Conservation (phyloP, 2,113 vertebrate genomes). For the Thalassoma bifasciatum region DNA sequence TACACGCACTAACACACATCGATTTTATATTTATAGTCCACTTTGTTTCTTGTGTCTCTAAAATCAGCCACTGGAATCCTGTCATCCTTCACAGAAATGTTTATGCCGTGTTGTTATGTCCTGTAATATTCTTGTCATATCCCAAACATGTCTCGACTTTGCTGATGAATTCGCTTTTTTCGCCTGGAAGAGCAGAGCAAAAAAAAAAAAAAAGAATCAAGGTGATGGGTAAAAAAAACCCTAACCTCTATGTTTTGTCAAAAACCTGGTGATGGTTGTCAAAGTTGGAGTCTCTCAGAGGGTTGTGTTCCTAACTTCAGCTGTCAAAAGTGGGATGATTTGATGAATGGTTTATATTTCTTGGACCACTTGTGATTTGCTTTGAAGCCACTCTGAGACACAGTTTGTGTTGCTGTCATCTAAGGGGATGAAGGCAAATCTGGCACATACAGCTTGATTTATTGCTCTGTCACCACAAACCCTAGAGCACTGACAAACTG, state of each 20-base stretch:
- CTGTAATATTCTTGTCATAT: conserved; percentile 38
- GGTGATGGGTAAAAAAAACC: conserved; percentile 34
- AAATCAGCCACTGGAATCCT: conserved; percentile 27
- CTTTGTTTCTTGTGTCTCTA: conserved; percentile 16
- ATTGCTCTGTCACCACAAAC: conserved; percentile 48
- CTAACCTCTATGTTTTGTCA: conserved; percentile 18
- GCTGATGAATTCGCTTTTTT: conserved; percentile 26
- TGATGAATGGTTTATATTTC: conserved; percentile 16
- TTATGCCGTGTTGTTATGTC: conserved; percentile 44
- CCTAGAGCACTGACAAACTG: conserved; percentile 47
- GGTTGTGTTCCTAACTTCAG: background rate
- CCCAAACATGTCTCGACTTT: background rate
- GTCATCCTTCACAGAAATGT: conserved; percentile 27
- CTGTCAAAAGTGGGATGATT: conserved; percentile 9
- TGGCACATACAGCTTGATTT: conserved; percentile 21
- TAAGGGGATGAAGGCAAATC: conserved; percentile 2
- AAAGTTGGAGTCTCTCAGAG: conserved; percentile 23
- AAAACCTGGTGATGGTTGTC: conserved; percentile 3
- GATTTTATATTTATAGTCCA: conserved; percentile 13
- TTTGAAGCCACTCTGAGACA: conserved; percentile 19
- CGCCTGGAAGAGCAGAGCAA: conserved; percentile 24
- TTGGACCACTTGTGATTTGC: conserved; percentile 25
- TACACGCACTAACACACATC: conserved; percentile 29
- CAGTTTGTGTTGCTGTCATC: conserved; percentile 12
- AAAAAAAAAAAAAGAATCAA: conserved; percentile 26